Evolutionary conservation across 2,113 vertebrate species (phyloP).

Genomic region (Aspidoscelis tigris): DNA sequence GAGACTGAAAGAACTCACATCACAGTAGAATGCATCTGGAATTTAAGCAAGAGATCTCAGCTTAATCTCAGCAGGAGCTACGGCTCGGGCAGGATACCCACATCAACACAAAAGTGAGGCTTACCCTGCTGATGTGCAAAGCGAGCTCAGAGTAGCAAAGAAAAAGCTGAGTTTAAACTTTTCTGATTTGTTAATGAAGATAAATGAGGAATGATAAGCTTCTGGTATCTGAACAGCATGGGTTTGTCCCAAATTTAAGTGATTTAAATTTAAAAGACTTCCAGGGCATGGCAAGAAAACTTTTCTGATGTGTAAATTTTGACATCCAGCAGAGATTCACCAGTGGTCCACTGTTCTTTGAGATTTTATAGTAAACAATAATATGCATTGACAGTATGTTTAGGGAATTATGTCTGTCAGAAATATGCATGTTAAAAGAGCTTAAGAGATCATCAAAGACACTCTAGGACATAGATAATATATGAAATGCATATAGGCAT

Average conservation of each 20-base stretch:
- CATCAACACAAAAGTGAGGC: slow-evolving; percentile 20
- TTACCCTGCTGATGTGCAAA: slow-evolving; percentile 1
- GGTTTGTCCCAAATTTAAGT: slow-evolving; percentile 21
- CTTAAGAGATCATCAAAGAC: slow-evolving; percentile 13
- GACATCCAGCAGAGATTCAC: slow-evolving; percentile 39
- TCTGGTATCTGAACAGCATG: slow-evolving; percentile 6
- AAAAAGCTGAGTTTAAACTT: slow-evolving; percentile 22
- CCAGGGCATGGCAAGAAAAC: slow-evolving; percentile 6
- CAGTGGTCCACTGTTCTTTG: slow-evolving; percentile 37
- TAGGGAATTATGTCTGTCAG: slow-evolving; percentile 55
- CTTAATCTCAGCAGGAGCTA: slow-evolving; percentile 25
- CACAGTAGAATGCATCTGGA: not conserved
- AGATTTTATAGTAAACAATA: slow-evolving; percentile 33
- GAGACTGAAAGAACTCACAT: not conserved
- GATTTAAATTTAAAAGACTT: slow-evolving; percentile 46
- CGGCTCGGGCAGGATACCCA: slow-evolving; percentile 34
- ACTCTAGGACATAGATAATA: not conserved
- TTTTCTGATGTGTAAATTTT: slow-evolving; percentile 46
- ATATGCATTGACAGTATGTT: slow-evolving; percentile 48
- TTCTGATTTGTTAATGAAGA: slow-evolving; percentile 36
- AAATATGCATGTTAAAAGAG: slow-evolving; percentile 54
- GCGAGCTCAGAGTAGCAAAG: slow-evolving; percentile 7
- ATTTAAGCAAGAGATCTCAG: slow-evolving; percentile 20
- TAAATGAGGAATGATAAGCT: slow-evolving; percentile 31
- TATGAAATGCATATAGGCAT: not conserved